Conservation (phyloP, 2,113 vertebrate species). For the Oxyruncus cristatus region DNA sequence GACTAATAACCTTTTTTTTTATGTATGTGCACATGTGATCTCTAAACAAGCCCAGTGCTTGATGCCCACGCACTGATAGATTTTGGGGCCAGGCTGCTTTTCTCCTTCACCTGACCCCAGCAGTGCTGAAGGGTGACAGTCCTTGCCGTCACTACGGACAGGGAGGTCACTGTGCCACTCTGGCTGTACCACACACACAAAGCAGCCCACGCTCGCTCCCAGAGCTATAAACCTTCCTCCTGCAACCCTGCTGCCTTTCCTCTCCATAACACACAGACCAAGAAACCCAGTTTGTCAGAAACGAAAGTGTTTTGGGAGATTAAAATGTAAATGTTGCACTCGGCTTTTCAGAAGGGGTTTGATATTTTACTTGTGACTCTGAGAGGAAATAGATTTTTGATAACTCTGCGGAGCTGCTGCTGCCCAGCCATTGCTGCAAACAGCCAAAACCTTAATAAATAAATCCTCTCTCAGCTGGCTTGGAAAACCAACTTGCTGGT, state of each 20-base stretch:
- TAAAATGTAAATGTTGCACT: constrained; percentile 73
- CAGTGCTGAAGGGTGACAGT: background rate
- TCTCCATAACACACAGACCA: background rate
- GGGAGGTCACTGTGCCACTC: background rate
- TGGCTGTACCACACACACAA: accelerated
- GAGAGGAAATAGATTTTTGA: constrained; percentile 66
- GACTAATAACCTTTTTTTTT: too few relatives aligned
- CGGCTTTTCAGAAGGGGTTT: constrained; percentile 39
- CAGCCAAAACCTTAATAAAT: constrained; percentile 55
- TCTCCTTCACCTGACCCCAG: background rate
- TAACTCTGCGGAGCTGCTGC: constrained; percentile 42
- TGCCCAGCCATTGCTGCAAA: constrained; percentile 15
- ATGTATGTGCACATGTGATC: accelerated
- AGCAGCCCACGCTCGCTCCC: background rate
- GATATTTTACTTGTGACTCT: constrained; percentile 48
- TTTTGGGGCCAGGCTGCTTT: background rate
- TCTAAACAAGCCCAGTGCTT: accelerated
- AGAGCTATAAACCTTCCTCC: background rate
- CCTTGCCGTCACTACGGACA: accelerated
- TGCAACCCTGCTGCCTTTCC: background rate
- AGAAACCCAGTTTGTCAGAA: constrained; percentile 58
- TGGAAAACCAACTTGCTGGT: constrained; percentile 8
- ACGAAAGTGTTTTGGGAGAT: constrained; percentile 35
- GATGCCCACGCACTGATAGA: accelerated
- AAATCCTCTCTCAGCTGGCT: constrained; percentile 44